A percentile compares a stretch with the other conserved stretches of the same genome.
These are phyloP conservation scores for Asarcornis scutulata DNA, from an alignment of 2,113 vertebrate genomes.

Conservation along the genomic window DNA sequence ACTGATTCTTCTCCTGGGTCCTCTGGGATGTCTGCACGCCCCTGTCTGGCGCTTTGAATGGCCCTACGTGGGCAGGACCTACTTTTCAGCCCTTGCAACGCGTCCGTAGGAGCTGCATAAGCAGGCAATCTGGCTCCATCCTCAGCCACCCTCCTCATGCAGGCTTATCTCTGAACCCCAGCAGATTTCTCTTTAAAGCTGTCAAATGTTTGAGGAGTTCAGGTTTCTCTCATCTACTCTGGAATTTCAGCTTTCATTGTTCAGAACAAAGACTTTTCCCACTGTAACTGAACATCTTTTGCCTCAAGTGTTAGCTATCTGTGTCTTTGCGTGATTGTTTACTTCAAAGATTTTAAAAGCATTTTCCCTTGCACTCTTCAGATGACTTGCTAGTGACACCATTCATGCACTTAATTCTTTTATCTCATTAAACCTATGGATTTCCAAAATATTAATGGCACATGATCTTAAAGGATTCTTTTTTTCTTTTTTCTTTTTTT, in stretches of 20 bases:
- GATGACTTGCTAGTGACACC: slow-evolving; percentile 12
- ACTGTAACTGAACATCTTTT: slow-evolving; percentile 36
- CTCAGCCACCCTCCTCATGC: background rate
- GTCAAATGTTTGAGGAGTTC: background rate
- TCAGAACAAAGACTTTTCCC: slow-evolving; percentile 29
- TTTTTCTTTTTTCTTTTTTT: background rate
- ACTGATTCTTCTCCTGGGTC: background rate
- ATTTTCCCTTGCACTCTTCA: background rate
- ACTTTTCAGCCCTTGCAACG: background rate
- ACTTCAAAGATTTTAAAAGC: slow-evolving; percentile 17
- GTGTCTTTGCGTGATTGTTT: background rate
- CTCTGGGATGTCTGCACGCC: background rate
- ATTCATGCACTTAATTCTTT: background rate
- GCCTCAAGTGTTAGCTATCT: background rate
- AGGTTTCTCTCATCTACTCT: background rate
- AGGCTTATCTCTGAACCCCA: background rate
- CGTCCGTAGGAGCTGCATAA: background rate
- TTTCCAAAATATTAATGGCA: slow-evolving; percentile 36
- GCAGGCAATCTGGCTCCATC: background rate
- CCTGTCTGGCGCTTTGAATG: background rate
- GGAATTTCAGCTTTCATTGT: slow-evolving; percentile 7
- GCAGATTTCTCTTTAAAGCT: background rate
- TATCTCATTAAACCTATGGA: slow-evolving; percentile 10
- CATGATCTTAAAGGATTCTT: background rate
- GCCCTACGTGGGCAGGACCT: background rate